Conservation (phyloP, 2,797 vertebrate species). For the Atherinosoma microstoma region DNA sequence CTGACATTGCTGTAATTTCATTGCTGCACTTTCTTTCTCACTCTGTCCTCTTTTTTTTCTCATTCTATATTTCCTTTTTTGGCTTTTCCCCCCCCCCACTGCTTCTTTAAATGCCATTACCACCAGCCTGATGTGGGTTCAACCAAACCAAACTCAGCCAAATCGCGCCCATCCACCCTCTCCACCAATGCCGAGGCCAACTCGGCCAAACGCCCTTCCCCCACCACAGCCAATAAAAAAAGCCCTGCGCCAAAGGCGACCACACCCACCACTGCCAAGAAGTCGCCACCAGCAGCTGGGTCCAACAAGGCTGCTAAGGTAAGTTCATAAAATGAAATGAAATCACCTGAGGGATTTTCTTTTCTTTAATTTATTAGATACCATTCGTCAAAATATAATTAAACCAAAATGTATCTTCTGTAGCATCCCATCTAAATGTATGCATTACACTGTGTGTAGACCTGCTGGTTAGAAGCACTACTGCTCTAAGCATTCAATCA, state of each 20-base stretch:
- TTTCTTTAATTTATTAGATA: neutral
- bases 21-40: constrained; percentile 44
- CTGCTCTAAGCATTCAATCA: neutral
- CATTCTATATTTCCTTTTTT: neutral
- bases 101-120: constrained; percentile 63
- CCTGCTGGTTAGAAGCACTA: neutral
- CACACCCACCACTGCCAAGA: constrained; percentile 85
- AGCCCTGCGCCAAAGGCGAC: constrained; percentile 79
- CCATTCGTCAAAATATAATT: neutral
- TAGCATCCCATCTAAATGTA: neutral
- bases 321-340: constrained; percentile 71
- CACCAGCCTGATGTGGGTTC: constrained; percentile 85
- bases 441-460: neutral
- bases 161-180: constrained; percentile 83
- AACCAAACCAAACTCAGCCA: constrained; percentile 87
- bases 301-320: constrained; percentile 88
- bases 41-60: constrained; percentile 15
- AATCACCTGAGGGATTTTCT: neutral
- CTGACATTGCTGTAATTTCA: constrained; percentile 54
- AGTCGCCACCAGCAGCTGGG: constrained; percentile 71
- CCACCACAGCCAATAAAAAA: constrained; percentile 89
- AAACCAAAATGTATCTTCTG: neutral
- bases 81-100: neutral
- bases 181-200: constrained; percentile 79
- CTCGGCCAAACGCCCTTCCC: constrained; percentile 85